Base-by-base conservation (phyloP, 2,797 vertebrate species). In the Atherinosoma microstoma region DNA sequence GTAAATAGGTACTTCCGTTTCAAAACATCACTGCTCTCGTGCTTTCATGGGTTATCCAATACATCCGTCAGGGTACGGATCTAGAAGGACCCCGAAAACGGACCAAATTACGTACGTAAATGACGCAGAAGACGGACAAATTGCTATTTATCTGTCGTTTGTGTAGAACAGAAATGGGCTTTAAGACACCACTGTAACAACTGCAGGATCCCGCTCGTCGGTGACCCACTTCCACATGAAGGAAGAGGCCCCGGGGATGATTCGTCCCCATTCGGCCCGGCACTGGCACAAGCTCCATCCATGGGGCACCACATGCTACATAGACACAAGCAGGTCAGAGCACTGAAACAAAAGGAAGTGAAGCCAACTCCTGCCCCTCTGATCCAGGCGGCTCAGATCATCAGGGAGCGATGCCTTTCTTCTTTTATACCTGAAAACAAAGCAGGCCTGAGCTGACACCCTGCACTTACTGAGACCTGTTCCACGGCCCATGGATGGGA, bases 181-280 rank as follows among this genome's bases (percentile, higher is more conserved):
- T 32, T 32, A 38, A 64, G 60, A 63, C 71, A 49, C 47, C 1
- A 2, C 27, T 16, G 58, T 29, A 65, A 53, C 18, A 57, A 42
- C 49, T 22, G 22, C 68, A 58, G 60, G 51, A 61, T n/a, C 42
- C 53, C 27, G 49, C 64, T 45, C 54, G n/a, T 45, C 54, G n/a
- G 68, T 84, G 78, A 87, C 73, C 84, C 82, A 85, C 24, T 90
- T 87, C 73, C 75, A 81, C 67, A 78, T 72, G 84, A 81, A 76
- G 74, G 62, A 80, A 68, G 75, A 60, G 85, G 76, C 56, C 84
- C 61, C 27, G 30, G 54, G 54, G 54, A 80, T 51, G 56, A 79
- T 66, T 77, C 56, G 58, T 65, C 45, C 18, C 68, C 32, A 11
- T 58, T 75, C 42, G 76, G 51, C 70, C 70, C 65, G n/a, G 66